These are phyloP conservation scores for Mirounga angustirostris DNA, from an alignment of 2,113 vertebrate genomes.

Conservation along the genomic window DNA sequence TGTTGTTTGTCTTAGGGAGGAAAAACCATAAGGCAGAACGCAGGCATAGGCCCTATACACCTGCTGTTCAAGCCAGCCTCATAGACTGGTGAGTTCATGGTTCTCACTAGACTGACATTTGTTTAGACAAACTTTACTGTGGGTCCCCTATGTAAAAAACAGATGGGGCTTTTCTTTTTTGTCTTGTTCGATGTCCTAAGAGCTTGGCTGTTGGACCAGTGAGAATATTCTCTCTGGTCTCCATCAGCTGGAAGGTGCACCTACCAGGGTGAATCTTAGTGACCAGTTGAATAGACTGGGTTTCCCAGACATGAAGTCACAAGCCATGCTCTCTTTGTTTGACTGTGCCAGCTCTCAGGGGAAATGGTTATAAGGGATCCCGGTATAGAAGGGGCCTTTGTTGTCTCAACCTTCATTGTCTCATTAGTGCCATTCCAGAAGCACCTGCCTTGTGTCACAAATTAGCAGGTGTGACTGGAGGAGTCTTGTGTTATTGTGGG, in stretches of 20 bases:
- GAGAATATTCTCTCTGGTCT: neutral
- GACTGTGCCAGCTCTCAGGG: neutral
- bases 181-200: neutral
- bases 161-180: neutral
- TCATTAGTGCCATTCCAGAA: neutral
- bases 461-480: neutral
- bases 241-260: neutral
- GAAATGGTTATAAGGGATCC: neutral
- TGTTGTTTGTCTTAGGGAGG: neutral
- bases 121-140: neutral
- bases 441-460: neutral
- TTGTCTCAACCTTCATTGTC: neutral
- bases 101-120: neutral
- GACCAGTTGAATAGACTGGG: neutral
- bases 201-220: neutral
- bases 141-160: neutral
- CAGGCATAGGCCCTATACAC: neutral
- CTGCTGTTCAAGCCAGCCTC: neutral
- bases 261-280: neutral
- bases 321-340: neutral
- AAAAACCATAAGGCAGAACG: neutral
- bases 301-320: neutral
- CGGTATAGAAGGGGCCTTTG: neutral
- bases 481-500: neutral
- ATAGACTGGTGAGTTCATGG: neutral